These are phyloP conservation scores for Arenaria interpres DNA, from an alignment of 2,113 vertebrate genomes.

Conservation along the genomic window DNA sequence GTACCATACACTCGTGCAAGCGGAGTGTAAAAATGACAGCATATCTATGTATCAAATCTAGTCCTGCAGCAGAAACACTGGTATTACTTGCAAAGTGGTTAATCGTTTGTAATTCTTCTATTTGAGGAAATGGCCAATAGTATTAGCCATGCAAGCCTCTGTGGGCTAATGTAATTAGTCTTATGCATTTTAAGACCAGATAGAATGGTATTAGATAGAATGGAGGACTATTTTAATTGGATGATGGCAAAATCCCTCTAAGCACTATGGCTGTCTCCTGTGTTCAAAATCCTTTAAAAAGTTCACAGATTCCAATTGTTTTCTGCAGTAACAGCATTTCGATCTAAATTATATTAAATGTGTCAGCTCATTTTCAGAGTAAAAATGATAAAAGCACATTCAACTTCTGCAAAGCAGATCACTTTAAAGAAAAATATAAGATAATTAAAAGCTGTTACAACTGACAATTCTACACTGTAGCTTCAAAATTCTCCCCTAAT, in stretches of 20 bases:
- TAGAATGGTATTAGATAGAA: conserved; percentile 62
- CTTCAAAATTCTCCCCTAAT: conserved; percentile 67
- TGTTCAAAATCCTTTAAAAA: conserved; percentile 41
- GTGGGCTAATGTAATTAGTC: conserved; percentile 65
- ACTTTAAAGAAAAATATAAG: conserved; percentile 64
- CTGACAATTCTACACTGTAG: conserved; percentile 62
- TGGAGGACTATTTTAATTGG: conserved; percentile 54
- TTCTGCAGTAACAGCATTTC: conserved; percentile 54
- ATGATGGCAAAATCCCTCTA: conserved; percentile 44
- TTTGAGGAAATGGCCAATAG: conserved; percentile 52
- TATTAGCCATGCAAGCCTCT: conserved; percentile 55
- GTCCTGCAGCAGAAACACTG: neutral
- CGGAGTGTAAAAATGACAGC: neutral
- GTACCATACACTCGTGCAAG: neutral
- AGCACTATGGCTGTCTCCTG: conserved; percentile 27
- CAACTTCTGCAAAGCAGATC: conserved; percentile 58
- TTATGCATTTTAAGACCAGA: conserved; percentile 51
- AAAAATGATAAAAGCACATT: conserved; percentile 67
- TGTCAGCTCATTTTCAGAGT: conserved; percentile 58
- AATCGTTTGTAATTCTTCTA: conserved; percentile 48
- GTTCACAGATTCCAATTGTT: conserved; percentile 65
- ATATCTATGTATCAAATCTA: neutral
- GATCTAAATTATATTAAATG: conserved; percentile 60
- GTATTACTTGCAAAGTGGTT: conserved; percentile 21
- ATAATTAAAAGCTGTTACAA: conserved; percentile 72